These are phyloP conservation scores for Peromyscus maniculatus DNA, from an alignment of 2,113 vertebrate species.

Conservation along the genomic window DNA sequence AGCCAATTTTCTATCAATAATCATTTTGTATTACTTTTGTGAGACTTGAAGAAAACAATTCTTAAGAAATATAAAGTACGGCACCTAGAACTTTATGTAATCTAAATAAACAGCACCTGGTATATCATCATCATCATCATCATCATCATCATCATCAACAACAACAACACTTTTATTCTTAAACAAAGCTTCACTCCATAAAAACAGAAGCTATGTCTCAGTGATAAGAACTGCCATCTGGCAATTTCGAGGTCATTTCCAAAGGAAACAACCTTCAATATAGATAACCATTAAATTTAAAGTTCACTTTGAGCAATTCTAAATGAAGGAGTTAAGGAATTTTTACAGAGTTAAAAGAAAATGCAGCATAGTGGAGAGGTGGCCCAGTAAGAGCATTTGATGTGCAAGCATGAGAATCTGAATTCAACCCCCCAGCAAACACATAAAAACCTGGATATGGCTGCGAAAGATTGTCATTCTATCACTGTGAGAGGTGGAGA, in stretches of 20 bases:
- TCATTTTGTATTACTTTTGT: slow-evolving; percentile 4
- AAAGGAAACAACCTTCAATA: slow-evolving; percentile 56
- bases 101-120: slow-evolving; percentile 32
- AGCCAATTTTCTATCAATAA: slow-evolving; percentile 50
- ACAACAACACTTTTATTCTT: slow-evolving; percentile 55
- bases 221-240: slow-evolving; percentile 36
- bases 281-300: slow-evolving; percentile 64
- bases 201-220: slow-evolving; percentile 50
- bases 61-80: slow-evolving; percentile 13
- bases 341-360: neutral
- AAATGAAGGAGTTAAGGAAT: slow-evolving; percentile 28
- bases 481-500: neutral
- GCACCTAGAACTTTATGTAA: neutral
- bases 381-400: neutral
- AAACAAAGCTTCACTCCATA: neutral
- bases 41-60: slow-evolving; percentile 14
- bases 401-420: no score
- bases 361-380: neutral
- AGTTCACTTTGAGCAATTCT: slow-evolving; percentile 57
- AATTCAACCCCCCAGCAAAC: neutral
- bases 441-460: neutral
- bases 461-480: neutral
- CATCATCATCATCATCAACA: neutral
- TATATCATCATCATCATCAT: neutral
- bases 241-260: slow-evolving; percentile 56